Evolutionary conservation across 2,888 invertebrate species (phyloP), one percentile per base, ranked within the genome.

Genomic region (Cantharis rufa): DNA sequence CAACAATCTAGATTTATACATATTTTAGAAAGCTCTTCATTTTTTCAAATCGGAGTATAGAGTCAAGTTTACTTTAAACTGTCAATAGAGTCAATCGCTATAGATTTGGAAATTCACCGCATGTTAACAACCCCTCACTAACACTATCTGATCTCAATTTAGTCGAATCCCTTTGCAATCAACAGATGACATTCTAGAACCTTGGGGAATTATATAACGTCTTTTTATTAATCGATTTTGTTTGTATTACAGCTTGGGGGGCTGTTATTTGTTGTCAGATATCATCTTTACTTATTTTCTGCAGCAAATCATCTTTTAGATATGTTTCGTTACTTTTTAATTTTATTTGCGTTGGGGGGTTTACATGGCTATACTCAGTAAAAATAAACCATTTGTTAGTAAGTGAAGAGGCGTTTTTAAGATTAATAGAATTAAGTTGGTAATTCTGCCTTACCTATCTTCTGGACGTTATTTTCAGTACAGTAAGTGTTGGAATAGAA

Each of bases 211-310:
- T 85, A 85, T 82, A 83, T 83, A 86, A 85, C 86, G 85, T 85
- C 85, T 86, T 86, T 85, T 86, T 86, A 86, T 86, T 86, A 86
- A 86, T 86, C 86, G 86, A 86, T 86, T 85, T 84, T 83, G 83
- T 81, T 82, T 80, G 83, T 83, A 86, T 85, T 86, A 82, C 82
- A 81, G 86, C 84, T 82, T 75, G 72, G 86, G 85, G 86, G 82
- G 84, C 81, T 83, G 83, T 84, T 84, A 80, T 80, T 81, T 83
- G 80, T 80, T 84, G 82, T 82, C 80, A 83, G 84, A 83, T 85
- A 80, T 80, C 82, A 82, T 83, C 82, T 79, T 72, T 62, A 73
- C 78, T 81, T 74, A 80, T 79, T 81, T 79, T 78, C 78, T 76
- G 24, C 72, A 79, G 76, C 72, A 77, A 77, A 71, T 61, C 61